A percentile compares a stretch with the other conserved stretches of the same genome.
phyloP scores from a whole-genome alignment of 2,113 vertebrate species.

The Cyanoramphus novaezelandiae region DNA sequence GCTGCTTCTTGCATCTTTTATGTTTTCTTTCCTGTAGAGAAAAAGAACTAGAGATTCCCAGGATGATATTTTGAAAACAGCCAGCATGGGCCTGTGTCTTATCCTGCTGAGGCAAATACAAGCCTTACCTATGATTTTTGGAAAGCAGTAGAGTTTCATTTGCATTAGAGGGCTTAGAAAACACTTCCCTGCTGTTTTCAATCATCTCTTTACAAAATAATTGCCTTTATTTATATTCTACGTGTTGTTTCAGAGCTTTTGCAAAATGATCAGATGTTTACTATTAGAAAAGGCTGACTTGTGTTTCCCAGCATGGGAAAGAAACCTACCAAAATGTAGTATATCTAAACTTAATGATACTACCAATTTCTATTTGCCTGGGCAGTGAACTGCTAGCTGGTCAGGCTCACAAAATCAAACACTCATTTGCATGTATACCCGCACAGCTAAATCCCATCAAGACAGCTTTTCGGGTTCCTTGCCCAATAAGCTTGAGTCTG shows the following conservation, averaged over 20 bases:
- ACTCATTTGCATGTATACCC: neutral
- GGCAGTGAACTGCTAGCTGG: neutral
- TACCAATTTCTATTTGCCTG: neutral
- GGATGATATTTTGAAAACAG: neutral
- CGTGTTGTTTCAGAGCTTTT: neutral
- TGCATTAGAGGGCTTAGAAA: neutral
- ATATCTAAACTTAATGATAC: neutral
- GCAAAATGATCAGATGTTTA: neutral
- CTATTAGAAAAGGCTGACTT: neutral
- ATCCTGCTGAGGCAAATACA: neutral
- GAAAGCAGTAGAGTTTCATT: neutral
- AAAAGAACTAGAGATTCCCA: neutral
- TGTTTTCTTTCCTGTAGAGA: neutral
- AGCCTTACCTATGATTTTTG: neutral
- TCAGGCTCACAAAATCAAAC: neutral
- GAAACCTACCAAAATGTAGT: neutral
- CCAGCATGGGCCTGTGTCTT: neutral
- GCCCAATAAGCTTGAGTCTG: neutral
- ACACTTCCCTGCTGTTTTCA: neutral
- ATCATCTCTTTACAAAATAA: neutral
- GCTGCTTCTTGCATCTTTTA: neutral
- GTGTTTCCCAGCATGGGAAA: neutral
- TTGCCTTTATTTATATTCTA: neutral
- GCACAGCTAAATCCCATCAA: neutral
- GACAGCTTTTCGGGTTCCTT: neutral